Base-by-base conservation (phyloP, 2,888 invertebrate genomes). In the Andricus quercusramuli region DNA sequence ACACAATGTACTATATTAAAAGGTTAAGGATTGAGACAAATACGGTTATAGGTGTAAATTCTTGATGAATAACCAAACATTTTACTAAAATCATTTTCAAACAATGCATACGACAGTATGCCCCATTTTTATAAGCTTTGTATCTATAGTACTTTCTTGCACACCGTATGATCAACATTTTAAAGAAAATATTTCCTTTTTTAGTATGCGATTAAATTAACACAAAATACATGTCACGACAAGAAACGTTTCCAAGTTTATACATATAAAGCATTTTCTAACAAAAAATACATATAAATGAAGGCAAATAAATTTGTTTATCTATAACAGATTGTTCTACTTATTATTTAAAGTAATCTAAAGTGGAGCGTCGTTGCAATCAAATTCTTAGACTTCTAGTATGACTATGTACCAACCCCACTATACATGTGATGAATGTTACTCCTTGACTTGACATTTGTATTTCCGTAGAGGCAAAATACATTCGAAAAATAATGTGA, bases 11-110 rank as follows among this genome's bases (percentile, higher is more conserved):
- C n/a, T n/a, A n/a, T n/a, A 13, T 41, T 13, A 41, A 41, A 41
- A 13, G 13, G 13, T 13, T 41, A 41, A 13, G 20, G 51, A 17
- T 51, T 51, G 15, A 20, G 17, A 51, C 2, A 51, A n/a, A 51
- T 51, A 20, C 8, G 8, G 8, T 51, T 51, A 20, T 20, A 51
- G 20, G 20, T 6, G 20, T 22, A 59, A 11, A 59, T 22, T 47
- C 22, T 25, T 22, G 17, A 51, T 51, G 51, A 70, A 70, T 32
- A 56, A 70, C 32, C 51, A 56, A 70, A 70, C 51, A 29, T 20
- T 74, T 74, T 74, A 74, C 56, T 74, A n/a, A 56, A 74, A 32
- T 74, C 25, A 25, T 68, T 68, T 32, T 32, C 56, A 56, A 56
- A 74, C 74, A 32, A 51, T 70, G 32, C 47, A 29, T 51, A 70